Base-by-base conservation (phyloP, 2,888 invertebrate genomes). In the Cantharis flavilabris region DNA sequence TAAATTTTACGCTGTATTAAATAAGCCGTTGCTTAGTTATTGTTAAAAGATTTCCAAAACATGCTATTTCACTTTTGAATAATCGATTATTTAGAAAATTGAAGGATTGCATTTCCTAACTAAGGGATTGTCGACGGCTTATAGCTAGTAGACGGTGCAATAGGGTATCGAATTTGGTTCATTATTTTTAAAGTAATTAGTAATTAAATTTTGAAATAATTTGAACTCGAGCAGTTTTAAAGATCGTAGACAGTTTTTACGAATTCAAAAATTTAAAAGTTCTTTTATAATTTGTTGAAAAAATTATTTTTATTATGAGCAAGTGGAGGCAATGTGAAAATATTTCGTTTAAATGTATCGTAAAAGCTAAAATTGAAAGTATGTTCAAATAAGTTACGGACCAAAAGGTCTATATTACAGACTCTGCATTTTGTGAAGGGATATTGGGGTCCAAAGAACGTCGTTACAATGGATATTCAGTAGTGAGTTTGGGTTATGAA, bases 401-500 rank as follows among this genome's bases (percentile, higher is more conserved):
- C 76, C 72, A 70, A 76, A 76, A 72, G 69, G 79, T 76, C 75
- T 72, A 76, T 76, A 79, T 76, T 79, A 75, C 71, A 64, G 76
- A 71, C 71, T 79, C 76, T 72, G 76, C 65, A 72, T 75, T 75
- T 74, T 75, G 72, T 73, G 73, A 76, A 76, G 67, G 78, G 78
- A 78, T 75, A 78, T 76, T 73, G 73, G 69, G 65, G 75, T 73
- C 69, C 65, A 76, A 71, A 76, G 67, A 49, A 69, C 69, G 73
- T 70, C 71, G 75, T 78, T 78, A 78, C 78, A 78, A 76, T 71
- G 78, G 76, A 78, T 77, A 77, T 76, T 78, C 72, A 72, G 78
- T 71, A 75, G 78, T 78, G 75, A 78, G 70, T 78, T 30, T 67
- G 73, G 73, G 73, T 76, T 76, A 76, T 76, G 76, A 78, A 73